Base-by-base conservation (phyloP, 2,797 vertebrate species). In the Hydrophis major region DNA sequence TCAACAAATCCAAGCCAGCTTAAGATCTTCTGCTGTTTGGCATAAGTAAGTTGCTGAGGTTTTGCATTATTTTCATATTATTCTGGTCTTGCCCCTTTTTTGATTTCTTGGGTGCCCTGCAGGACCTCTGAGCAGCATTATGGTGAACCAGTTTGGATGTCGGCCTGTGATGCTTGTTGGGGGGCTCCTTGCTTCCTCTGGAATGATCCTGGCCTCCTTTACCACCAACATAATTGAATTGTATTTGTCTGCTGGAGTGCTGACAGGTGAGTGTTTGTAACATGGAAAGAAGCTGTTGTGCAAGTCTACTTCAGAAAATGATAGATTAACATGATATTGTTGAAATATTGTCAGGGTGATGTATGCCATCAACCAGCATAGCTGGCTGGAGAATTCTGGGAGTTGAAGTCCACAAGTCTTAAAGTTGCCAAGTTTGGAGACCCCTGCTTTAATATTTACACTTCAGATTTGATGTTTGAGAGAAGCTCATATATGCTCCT, bases 191-290 rank as follows among this genome's bases (percentile, higher is more conserved):
- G 98, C 98, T 42, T 98, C 98, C 0, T 96, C 97, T 2, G 98
- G 98, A 47, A 98, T 98, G 98, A 96, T 98, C 93, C 95, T 97
- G 20, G 98, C 98, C 1, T 98, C 98, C 90, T 98, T 98, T 28
- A 97, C 98, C 86, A 97, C 97, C 22, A 98, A 97, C 60, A 98
- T 98, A 20, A 97, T 98, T 78, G 98, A 98, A 94, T 96, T 98
- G 60, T 98, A 98, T 95, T 94, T 98, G 94, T 98, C 98, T 2
- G 98, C 98, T 42, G 98, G 98, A 0, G 96, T 98, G 95, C 94
- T 98, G 94, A 98, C 98, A 94, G 98, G 98, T 98, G 87, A 97
- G 97, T 91, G 32, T 25, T 53, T 18, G 0, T 0, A 57, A 66
- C 57, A 4, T 22, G 4, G 57, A 3, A 32, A 32, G 53, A 1